Conservation (phyloP, 2,888 invertebrate species). For the Lissonota sp. region DNA sequence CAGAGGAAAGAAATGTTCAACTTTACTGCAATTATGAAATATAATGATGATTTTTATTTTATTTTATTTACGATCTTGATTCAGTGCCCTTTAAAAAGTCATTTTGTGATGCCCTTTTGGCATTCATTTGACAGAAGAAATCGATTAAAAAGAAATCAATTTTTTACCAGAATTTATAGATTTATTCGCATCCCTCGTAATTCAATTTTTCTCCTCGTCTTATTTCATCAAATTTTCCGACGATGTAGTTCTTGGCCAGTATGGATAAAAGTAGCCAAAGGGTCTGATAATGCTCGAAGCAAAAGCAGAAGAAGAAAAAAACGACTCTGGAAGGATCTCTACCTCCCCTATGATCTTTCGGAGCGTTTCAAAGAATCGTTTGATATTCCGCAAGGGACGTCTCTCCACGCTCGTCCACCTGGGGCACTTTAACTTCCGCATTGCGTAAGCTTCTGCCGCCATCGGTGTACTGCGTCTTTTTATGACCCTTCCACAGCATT, state of each 20-base stretch:
- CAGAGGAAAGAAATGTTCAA: neutral
- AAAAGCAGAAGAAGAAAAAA: conserved; percentile 6
- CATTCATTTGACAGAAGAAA: too few relatives aligned
- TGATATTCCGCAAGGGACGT: conserved; percentile 43
- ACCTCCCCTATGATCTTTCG: conserved; percentile 33
- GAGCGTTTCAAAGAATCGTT: conserved; percentile 46
- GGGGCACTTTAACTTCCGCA: conserved; percentile 52
- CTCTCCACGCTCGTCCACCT: conserved; percentile 34
- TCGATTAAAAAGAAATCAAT: too few relatives aligned
- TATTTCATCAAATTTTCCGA: too few relatives aligned
- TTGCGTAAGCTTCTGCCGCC: conserved; percentile 38
- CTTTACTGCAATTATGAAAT: neutral
- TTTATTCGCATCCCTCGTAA: too few relatives aligned
- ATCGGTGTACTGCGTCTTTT: conserved; percentile 12
- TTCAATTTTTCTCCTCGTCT: too few relatives aligned
- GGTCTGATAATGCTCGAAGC: conserved; percentile 14
- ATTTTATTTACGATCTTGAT: too few relatives aligned
- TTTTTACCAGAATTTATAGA: too few relatives aligned
- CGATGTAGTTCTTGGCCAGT: neutral
- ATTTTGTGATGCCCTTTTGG: too few relatives aligned
- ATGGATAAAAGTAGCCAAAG: conserved; percentile 1
- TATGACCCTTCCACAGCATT: neutral
- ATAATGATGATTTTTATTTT: too few relatives aligned
- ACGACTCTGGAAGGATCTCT: conserved; percentile 25
- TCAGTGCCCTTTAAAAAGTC: too few relatives aligned